Evolutionary conservation across 2,888 invertebrate species (phyloP), one percentile per base, ranked within the genome.

Genomic region (Andrena bicolor): DNA sequence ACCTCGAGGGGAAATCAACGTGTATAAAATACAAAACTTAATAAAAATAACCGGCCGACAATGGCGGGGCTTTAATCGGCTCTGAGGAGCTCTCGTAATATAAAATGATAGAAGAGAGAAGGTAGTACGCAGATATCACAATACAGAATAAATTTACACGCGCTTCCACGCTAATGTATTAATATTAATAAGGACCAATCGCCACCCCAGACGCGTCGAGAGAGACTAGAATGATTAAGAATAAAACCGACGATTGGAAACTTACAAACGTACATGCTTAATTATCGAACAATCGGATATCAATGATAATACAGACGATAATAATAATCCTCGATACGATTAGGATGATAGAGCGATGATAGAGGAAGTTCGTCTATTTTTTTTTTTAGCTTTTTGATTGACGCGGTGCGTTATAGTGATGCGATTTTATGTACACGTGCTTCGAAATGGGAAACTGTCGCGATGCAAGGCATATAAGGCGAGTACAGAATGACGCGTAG

Each of bases 161-260:
- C 66, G 76, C 56, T 60, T 23, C n/a, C 60, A 49, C 77, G 51
- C 41, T 41, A 13, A 51, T 41, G 30, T 71, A 48, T 65, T 51
- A 66, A 32, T 35, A 63, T 30, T 63, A 20, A 23, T 74, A 32
- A 41, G 58, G 53, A 68, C 76, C 82, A 88, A 92, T 92, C 89
- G 88, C 85, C 85, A 88, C 92, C 90, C 90, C 91, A 89, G 78
- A 90, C 90, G 90, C 89, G 90, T 92, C 92, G 90, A 91, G 90
- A 91, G 89, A 93, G 93, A 93, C 93, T 93, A 93, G 93, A 93
- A 92, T 92, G 92, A 93, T 92, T 92, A 92, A 91, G 80, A 91
- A 90, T 92, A 89, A 69, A 90, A 87, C 56, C 73, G 87, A 78
- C 84, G 78, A 80, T 83, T 56, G 76, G 84, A 84, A 72, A 64